These are phyloP conservation scores for Philhelius pedissequus DNA, from an alignment of 2,888 invertebrate genomes.

Conservation along the genomic window DNA sequence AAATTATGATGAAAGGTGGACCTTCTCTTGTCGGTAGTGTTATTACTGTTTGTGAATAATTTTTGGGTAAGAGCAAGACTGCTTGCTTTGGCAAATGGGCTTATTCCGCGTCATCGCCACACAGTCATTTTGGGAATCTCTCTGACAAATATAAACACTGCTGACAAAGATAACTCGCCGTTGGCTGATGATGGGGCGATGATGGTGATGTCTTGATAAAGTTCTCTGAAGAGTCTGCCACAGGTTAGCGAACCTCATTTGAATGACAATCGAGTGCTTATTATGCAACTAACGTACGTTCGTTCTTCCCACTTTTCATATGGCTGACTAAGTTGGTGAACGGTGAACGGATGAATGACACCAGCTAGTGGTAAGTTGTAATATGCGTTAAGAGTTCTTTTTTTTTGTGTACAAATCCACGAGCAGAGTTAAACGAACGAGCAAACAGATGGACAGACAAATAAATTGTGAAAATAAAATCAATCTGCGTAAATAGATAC, in stretches of 20 bases:
- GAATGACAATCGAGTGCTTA: constrained; percentile 74
- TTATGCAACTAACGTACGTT: constrained; percentile 76
- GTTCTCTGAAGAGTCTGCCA: constrained; percentile 62
- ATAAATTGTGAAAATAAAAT: constrained; percentile 66
- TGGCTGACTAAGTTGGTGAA: constrained; percentile 36
- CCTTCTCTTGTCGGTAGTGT: neutral
- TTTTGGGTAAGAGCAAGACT: neutral
- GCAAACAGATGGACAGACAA: constrained; percentile 33
- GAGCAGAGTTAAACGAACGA: neutral
- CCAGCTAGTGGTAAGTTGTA: constrained; percentile 47
- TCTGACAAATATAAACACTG: constrained; percentile 20
- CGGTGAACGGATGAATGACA: constrained; percentile 49
- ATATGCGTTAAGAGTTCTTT: neutral
- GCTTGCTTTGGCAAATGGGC: neutral
- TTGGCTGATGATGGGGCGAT: neutral
- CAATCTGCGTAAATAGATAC: constrained; percentile 55
- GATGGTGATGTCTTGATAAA: constrained; percentile 47
- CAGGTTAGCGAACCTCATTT: constrained; percentile 69
- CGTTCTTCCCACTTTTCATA: constrained; percentile 61
- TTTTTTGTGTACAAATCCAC: neutral
- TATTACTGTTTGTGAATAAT: neutral
- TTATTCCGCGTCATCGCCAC: neutral
- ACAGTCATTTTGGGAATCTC: constrained; percentile 21
- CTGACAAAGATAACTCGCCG: constrained; percentile 18
- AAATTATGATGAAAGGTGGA: constrained; percentile 32